Conservation (phyloP, 1,140 invertebrate species). For the Polypedilum pembai region DNA sequence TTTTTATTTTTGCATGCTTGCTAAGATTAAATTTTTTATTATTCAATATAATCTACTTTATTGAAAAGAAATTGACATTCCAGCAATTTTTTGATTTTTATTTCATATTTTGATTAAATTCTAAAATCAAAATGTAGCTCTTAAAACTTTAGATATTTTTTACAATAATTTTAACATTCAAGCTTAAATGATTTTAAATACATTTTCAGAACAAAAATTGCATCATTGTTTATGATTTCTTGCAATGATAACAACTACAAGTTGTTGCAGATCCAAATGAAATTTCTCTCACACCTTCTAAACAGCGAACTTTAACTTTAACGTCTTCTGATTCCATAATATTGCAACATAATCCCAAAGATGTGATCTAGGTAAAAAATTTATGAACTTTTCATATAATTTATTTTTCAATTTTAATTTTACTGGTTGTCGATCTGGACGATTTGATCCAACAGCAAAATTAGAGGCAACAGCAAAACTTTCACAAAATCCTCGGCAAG, state of each 20-base stretch:
- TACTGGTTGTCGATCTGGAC: slow-evolving; percentile 51
- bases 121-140: not conserved
- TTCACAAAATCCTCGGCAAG: slow-evolving; percentile 77
- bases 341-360: slow-evolving; percentile 80
- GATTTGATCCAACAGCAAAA: slow-evolving; percentile 54
- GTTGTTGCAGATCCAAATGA: slow-evolving; percentile 74
- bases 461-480: slow-evolving; percentile 64
- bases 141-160: not conserved
- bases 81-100: not conserved
- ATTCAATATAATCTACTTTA: too few species aligned
- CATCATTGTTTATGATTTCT: slow-evolving; percentile 48
- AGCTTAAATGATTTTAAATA: too few species aligned
- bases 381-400: not conserved
- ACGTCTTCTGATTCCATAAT: slow-evolving; percentile 80
- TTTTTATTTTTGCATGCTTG: too few species aligned
- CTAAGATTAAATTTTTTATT: too few species aligned
- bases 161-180: not conserved
- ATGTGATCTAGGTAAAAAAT: slow-evolving; percentile 48
- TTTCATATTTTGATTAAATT: not conserved
- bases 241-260: slow-evolving; percentile 79
- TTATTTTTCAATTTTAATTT: not conserved
- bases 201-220: too few species aligned
- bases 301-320: slow-evolving; percentile 56
- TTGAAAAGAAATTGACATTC: too few species aligned
- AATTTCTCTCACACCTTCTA: slow-evolving; percentile 65